Base-by-base conservation (phyloP, 2,113 vertebrate species). In the Paramisgurnus dabryanus region DNA sequence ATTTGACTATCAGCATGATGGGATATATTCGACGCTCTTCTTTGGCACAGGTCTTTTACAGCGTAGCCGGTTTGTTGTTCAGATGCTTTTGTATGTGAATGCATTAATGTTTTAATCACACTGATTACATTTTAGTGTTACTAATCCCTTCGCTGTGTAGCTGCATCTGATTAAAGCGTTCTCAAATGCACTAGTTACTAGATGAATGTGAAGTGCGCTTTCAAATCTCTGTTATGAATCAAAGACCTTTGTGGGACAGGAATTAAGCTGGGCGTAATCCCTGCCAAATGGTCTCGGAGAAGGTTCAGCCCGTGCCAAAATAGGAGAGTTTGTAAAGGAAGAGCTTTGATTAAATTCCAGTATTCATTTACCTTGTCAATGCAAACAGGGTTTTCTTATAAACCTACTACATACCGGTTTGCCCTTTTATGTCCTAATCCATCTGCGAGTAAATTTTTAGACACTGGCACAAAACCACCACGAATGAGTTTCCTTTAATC, bases 241-340 rank as follows among this genome's bases (percentile, higher is more conserved):
- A 88, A 85, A 87, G 87, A 89, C 85, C 86, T 89, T 87, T 71
- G 66, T 80, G 76, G 85, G 87, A 85, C 45, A 79, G 83, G 86
- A 82, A 76, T 83, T 89, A 85, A 88, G 67, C 85, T 82, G 80
- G 86, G 81, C 83, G 71, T 89, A 90, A 90, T 90, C 87, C 87
- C 84, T 89, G 85, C 89, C 88, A 90, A 92, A 91, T 89, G 86
- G 85, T 89, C 87, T 86, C 83, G 15, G 70, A 84, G 85, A 91
- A 91, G 89, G 88, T 89, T 90, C 86, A 89, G 88, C 81, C 9
- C 78, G 89, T 39, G 34, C 65, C 79, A 67, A 58, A 80, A 60
- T 7, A 40, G 86, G 87, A 80, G 86, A 80, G 85, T 90, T 91
- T 89, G 88, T 87, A 88, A 90, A 83, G 82, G 84, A 88, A 67